Conservation (phyloP, 2,888 invertebrate species). For the Protophormia terraenovae region DNA sequence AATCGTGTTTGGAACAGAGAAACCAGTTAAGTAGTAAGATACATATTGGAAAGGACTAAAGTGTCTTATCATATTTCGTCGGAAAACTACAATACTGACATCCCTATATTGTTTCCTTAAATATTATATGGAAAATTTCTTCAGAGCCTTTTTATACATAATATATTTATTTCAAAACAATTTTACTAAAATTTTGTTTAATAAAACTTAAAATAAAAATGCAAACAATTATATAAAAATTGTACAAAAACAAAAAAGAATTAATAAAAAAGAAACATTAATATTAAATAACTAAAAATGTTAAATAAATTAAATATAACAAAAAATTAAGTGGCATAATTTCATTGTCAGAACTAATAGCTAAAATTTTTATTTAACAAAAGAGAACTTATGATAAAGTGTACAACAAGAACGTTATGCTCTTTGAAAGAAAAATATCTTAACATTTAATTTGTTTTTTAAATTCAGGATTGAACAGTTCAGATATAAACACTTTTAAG, state of each 20-base stretch:
- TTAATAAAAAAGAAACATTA: not conserved
- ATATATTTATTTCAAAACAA: not conserved
- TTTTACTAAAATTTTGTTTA: not conserved
- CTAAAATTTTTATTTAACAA: not conserved
- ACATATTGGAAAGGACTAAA: too few species aligned
- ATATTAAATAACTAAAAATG: not conserved
- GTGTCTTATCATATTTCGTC: too few species aligned
- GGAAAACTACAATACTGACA: too few species aligned
- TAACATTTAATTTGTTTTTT: too few species aligned
- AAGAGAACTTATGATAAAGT: not conserved
- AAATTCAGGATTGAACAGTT: too few species aligned
- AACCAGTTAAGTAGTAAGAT: too few species aligned
- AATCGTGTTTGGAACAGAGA: too few species aligned
- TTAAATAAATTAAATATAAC: constrained; percentile 26
- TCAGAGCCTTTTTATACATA: not conserved
- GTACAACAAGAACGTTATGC: too few species aligned
- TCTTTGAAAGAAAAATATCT: too few species aligned
- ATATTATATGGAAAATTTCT: too few species aligned
- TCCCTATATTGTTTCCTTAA: too few species aligned
- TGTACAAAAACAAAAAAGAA: constrained; percentile 3
- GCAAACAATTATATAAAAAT: constrained; percentile 25
- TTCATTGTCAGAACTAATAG: not conserved
- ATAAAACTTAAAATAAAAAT: not conserved
- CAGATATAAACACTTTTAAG: not conserved
- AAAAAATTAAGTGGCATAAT: not conserved